Conservation (phyloP, 1,140 invertebrate genomes). For the Leucophenga varia region DNA sequence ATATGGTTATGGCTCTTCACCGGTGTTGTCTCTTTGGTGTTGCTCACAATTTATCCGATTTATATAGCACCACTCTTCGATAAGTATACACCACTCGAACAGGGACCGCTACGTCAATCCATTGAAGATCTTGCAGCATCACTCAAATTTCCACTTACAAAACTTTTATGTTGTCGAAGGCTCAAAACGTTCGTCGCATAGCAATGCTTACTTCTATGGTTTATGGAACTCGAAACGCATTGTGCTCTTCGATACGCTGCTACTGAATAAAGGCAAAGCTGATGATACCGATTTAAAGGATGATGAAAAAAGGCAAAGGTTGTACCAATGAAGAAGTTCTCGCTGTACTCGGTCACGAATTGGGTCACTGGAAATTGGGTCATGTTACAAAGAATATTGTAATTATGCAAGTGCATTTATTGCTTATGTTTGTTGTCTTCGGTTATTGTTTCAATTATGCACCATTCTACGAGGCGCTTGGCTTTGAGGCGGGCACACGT, state of each 20-base stretch:
- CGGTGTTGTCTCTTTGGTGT: conserved; percentile 74
- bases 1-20: conserved; percentile 93
- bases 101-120: conserved; percentile 80
- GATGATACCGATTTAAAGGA: conserved; percentile 55
- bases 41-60: conserved; percentile 91
- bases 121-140: conserved; percentile 89
- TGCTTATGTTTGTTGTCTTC: conserved; percentile 86
- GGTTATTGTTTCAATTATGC: conserved; percentile 79
- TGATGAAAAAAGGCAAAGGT: conserved; percentile 66
- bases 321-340: conserved; percentile 92
- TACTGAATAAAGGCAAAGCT: conserved; percentile 47
- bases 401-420: conserved; percentile 73
- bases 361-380: conserved; percentile 96
- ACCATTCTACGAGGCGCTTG: conserved; percentile 80
- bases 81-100: conserved; percentile 93
- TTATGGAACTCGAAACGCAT: conserved; percentile 97
- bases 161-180: conserved; percentile 97
- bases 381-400: conserved; percentile 89
- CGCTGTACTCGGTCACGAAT: conserved; percentile 93
- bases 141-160: conserved; percentile 90
- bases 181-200: conserved; percentile 93
- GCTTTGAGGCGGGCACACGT: conserved; percentile 74
- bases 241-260: conserved; percentile 96
- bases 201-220: conserved; percentile 98
- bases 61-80: conserved; percentile 98